These are phyloP conservation scores for Aporrectodea caliginosa DNA, from an alignment of 1,140 invertebrate species.

Conservation along the genomic window DNA sequence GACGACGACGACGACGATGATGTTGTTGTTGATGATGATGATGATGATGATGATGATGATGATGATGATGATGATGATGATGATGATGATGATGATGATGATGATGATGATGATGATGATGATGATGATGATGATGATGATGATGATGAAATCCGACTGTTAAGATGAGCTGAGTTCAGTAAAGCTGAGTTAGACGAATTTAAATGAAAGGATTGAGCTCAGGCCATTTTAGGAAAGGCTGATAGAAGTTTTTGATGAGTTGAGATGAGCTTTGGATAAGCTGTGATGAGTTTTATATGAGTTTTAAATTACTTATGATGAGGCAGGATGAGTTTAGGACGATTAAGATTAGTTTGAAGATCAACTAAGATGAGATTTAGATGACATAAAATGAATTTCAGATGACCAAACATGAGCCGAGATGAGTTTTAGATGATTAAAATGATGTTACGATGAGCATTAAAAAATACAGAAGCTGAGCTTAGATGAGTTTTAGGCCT, in stretches of 20 bases:
- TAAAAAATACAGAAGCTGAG: too few species aligned
- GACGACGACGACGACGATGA: not conserved
- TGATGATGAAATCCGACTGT: not conserved
- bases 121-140: constrained; percentile 25
- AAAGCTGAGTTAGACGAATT: not conserved
- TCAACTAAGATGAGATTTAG: too few species aligned
- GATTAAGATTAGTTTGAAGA: too few species aligned
- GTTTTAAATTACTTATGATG: not conserved
- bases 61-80: constrained; percentile 26
- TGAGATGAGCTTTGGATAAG: not conserved
- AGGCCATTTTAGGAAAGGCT: not conserved
- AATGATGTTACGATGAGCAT: constrained; percentile 8
- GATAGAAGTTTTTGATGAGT: not conserved
- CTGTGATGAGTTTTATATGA: not conserved
- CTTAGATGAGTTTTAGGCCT: too few species aligned
- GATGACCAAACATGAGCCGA: not conserved
- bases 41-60: constrained; percentile 22
- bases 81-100: constrained; percentile 26
- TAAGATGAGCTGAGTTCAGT: not conserved
- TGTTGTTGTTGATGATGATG: not conserved
- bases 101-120: constrained; percentile 26
- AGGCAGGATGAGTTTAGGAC: too few species aligned
- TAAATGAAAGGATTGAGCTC: not conserved
- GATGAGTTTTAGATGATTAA: not conserved
- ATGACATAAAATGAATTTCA: too few species aligned